Percentiles rank a stretch among this genome's conserved stretches.
These are phyloP conservation scores for Archips xylosteana DNA, from an alignment of 2,888 invertebrate species.

Conservation along the genomic window DNA sequence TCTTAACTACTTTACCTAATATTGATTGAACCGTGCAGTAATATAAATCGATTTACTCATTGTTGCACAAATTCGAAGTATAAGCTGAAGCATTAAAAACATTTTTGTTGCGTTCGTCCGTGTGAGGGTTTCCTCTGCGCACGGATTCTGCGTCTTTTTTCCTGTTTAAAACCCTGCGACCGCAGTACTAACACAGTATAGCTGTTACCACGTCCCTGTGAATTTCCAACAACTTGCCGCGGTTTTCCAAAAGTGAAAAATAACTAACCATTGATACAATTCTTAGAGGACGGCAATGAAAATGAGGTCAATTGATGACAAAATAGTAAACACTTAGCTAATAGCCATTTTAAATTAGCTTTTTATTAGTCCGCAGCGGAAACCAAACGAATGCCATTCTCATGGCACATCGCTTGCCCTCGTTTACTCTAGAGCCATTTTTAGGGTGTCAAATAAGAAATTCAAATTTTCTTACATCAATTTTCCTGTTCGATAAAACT, in stretches of 20 bases:
- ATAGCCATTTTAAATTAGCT: neutral
- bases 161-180: conserved; percentile 18
- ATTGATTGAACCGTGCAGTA: neutral
- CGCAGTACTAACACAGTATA: neutral
- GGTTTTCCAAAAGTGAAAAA: conserved; percentile 20
- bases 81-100: neutral
- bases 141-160: conserved; percentile 6
- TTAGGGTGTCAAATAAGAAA: neutral
- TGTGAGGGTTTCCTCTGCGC: conserved; percentile 1
- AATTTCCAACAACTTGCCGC: conserved; percentile 12
- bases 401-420: neutral
- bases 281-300: conserved; percentile 13
- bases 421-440: neutral
- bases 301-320: neutral
- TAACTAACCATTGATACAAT: conserved; percentile 6
- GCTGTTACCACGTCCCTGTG: neutral
- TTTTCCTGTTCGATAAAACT: neutral
- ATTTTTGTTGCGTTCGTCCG: neutral
- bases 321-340: neutral
- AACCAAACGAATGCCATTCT: neutral
- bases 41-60: neutral
- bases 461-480: neutral
- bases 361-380: neutral
- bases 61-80: neutral
- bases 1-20: neutral